Evolutionary conservation across 1,140 invertebrate genomes (phyloP).

Genomic region (Drosophila kikkawai): DNA sequence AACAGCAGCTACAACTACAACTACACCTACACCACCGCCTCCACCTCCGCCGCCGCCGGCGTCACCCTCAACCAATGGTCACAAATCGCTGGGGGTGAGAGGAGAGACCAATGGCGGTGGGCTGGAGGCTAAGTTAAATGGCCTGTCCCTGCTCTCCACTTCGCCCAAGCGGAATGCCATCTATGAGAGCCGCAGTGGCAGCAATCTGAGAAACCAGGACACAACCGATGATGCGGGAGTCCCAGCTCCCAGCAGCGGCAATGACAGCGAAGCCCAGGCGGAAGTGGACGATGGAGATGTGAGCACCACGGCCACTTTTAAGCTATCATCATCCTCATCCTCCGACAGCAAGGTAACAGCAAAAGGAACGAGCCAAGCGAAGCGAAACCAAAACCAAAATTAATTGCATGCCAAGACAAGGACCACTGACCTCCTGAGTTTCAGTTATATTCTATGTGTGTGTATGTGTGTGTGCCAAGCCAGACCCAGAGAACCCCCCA

Average conservation of each 20-base stretch:
- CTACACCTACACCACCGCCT: background rate
- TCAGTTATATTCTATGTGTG: constrained; percentile 1
- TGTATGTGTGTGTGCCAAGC: constrained; percentile 18
- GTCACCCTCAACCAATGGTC: constrained; percentile 27
- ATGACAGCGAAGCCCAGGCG: background rate
- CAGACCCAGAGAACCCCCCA: background rate
- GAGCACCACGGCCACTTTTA: constrained; percentile 62
- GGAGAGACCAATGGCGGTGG: constrained; percentile 36
- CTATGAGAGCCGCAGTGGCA: constrained; percentile 48
- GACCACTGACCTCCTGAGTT: constrained; percentile 9
- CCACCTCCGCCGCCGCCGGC: background rate
- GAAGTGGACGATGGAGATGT: constrained; percentile 49
- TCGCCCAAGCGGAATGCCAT: constrained; percentile 71
- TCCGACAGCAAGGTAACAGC: constrained; percentile 66
- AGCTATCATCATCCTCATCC: constrained; percentile 28
- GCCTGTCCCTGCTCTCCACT: constrained; percentile 57
- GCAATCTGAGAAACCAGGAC: constrained; percentile 28
- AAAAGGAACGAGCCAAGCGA: background rate
- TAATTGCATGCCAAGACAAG: constrained; percentile 32
- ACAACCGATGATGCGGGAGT: constrained; percentile 63
- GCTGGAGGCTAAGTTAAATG: constrained; percentile 66
- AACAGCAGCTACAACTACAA: background rate
- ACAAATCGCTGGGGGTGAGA: constrained; percentile 17
- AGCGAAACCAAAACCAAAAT: constrained; percentile 27
- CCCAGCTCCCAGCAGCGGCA: background rate